phyloP scores from a whole-genome alignment of 1,140 invertebrate genomes.

The Drosophila mayri region DNA sequence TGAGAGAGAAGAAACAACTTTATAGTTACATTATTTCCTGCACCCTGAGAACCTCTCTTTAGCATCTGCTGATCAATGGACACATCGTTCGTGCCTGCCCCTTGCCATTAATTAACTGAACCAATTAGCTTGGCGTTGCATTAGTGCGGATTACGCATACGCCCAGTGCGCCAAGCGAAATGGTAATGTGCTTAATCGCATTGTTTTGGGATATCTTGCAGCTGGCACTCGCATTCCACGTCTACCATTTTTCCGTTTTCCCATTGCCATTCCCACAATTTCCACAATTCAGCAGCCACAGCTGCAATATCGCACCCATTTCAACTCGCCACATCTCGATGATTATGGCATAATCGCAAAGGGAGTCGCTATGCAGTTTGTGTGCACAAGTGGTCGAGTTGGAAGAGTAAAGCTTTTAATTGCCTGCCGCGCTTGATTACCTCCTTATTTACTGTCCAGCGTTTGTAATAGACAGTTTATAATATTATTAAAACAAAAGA shows the following conservation, averaged over 20 bases:
- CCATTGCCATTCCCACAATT: constrained; percentile 8
- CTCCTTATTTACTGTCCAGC: constrained; percentile 48
- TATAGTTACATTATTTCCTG: too few species aligned
- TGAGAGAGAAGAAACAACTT: too few species aligned
- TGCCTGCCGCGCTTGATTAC: constrained; percentile 65
- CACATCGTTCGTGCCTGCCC: not conserved
- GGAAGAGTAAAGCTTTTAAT: constrained; percentile 69
- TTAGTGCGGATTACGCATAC: constrained; percentile 54
- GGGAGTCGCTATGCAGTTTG: constrained; percentile 31
- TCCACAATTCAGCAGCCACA: constrained; percentile 16
- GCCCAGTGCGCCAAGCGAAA: constrained; percentile 31
- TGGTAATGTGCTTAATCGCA: constrained; percentile 41
- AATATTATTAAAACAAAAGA: constrained; percentile 53
- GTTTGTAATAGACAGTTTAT: constrained; percentile 34
- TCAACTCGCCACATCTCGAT: constrained; percentile 23
- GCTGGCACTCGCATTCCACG: constrained; percentile 10
- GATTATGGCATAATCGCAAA: constrained; percentile 41
- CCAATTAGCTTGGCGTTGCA: constrained; percentile 41
- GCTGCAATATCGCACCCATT: constrained; percentile 32
- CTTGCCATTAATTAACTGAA: constrained; percentile 44
- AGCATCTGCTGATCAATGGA: constrained; percentile 14
- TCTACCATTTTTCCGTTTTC: constrained; percentile 13
- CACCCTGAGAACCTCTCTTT: not conserved
- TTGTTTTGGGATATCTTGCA: constrained; percentile 53
- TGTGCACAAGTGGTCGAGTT: constrained; percentile 61